phyloP scores from a whole-genome alignment of 2,888 invertebrate species.

The Cylloceria caligata region DNA sequence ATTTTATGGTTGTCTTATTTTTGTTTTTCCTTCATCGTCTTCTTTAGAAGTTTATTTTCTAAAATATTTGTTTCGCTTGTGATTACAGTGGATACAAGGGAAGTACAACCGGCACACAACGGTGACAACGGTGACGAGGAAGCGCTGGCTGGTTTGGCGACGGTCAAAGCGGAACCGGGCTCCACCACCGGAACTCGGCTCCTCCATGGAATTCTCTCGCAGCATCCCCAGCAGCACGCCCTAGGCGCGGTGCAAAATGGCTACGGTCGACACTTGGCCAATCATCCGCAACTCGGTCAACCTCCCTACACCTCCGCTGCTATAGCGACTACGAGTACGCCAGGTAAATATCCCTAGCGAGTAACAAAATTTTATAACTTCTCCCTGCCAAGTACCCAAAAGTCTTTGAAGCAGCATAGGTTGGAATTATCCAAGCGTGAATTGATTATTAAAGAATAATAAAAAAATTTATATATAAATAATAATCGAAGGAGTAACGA shows the following conservation, averaged over 20 bases:
- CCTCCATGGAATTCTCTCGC: conserved; percentile 88
- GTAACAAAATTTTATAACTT: not conserved
- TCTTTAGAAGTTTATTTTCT: conserved; percentile 19
- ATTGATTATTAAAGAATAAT: no score
- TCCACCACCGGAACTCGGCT: conserved; percentile 83
- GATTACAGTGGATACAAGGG: conserved; percentile 88
- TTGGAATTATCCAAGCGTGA: no score
- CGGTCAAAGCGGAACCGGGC: conserved; percentile 82
- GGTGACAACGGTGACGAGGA: conserved; percentile 80
- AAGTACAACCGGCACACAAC: conserved; percentile 84
- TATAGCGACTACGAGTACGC: conserved; percentile 85
- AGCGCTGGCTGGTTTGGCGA: conserved; percentile 78
- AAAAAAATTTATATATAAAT: not conserved
- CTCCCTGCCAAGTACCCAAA: not conserved
- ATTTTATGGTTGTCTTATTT: conserved; percentile 26
- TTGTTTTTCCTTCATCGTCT: conserved; percentile 32
- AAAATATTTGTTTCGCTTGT: conserved; percentile 62
- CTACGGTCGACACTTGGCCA: conserved; percentile 81
- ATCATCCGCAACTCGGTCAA: conserved; percentile 87
- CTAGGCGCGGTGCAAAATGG: conserved; percentile 83
- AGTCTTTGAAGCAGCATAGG: not conserved
- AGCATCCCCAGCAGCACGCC: conserved; percentile 86
- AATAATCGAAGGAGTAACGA: not conserved
- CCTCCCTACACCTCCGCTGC: conserved; percentile 86
- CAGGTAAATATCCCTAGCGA: conserved; percentile 85